Conservation (phyloP, 23 tunicate genomes). For the Styela clava region DNA sequence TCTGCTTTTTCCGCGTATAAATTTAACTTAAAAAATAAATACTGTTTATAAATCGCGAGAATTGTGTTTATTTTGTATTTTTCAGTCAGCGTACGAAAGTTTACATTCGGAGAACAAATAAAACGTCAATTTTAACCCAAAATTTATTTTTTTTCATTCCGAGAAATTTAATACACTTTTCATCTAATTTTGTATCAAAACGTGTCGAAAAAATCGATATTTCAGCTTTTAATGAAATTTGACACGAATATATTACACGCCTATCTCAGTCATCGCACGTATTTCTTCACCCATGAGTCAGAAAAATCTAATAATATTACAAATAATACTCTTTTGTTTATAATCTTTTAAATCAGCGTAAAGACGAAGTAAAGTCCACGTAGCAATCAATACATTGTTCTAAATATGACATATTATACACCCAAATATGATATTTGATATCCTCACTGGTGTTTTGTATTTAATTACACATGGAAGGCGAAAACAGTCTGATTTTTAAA, state of each 20-base stretch:
- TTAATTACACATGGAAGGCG: background rate
- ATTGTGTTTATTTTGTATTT: background rate
- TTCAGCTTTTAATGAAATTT: background rate
- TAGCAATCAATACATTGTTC: background rate
- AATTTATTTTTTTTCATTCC: background rate
- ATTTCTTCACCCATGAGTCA: background rate
- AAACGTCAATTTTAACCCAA: background rate
- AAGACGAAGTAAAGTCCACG: background rate
- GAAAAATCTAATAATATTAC: background rate
- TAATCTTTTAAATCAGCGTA: background rate
- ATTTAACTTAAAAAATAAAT: no score
- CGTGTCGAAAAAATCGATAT: background rate
- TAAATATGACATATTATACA: background rate
- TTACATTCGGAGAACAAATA: background rate
- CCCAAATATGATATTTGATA: background rate
- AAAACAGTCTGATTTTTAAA: background rate
- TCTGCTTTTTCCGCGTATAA: background rate
- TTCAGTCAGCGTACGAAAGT: background rate
- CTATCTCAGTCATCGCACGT: background rate
- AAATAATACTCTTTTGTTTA: background rate
- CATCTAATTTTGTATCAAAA: background rate
- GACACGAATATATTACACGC: background rate
- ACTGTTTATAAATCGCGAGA: background rate
- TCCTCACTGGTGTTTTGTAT: background rate
- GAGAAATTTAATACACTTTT: background rate